Conservation (phyloP, 2,797 vertebrate species). For the Gambusia yucatana region DNA sequence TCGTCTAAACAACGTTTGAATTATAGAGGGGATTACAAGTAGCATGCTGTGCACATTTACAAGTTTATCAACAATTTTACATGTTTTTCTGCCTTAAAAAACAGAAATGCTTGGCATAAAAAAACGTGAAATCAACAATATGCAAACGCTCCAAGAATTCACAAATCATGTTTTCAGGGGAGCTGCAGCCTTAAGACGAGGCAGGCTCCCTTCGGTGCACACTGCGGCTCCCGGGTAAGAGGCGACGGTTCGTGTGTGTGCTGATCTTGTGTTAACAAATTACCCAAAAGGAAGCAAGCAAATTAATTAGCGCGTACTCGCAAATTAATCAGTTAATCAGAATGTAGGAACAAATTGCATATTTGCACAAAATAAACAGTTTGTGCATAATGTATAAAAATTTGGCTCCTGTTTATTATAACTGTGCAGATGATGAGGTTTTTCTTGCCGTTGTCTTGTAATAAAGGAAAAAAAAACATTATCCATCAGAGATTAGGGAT, state of each 20-base stretch:
- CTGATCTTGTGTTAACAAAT: background rate
- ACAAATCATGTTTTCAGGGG: constrained; percentile 1
- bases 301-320: background rate
- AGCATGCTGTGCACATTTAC: background rate
- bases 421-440: background rate
- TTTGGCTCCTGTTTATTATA: background rate
- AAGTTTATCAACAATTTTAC: constrained; percentile 1
- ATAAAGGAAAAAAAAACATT: background rate
- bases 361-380: background rate
- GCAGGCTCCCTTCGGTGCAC: background rate
- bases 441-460: background rate
- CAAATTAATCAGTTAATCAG: constrained; percentile 8
- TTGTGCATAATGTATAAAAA: background rate
- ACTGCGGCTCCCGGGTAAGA: background rate
- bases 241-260: background rate
- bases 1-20: background rate
- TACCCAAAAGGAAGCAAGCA: background rate
- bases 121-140: background rate
- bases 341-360: background rate
- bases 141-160: background rate
- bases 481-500: background rate
- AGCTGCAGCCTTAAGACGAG: background rate
- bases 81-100: background rate
- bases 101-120: background rate
- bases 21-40: background rate